Evolutionary conservation across 1,140 invertebrate genomes (phyloP), one percentile per base, ranked within the genome.

Genomic region (Bombus consobrinus): DNA sequence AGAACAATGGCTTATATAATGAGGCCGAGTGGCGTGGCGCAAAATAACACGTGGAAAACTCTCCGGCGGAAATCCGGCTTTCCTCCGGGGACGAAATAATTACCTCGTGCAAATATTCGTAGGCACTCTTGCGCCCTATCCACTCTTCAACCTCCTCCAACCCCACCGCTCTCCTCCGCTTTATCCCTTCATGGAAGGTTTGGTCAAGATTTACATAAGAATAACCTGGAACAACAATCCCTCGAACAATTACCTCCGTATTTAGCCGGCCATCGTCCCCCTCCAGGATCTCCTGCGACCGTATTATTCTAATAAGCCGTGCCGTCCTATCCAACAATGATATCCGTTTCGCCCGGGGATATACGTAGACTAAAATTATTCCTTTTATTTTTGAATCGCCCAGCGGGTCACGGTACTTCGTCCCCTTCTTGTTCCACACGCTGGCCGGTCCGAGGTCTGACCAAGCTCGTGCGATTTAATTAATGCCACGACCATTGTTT

Each of bases 181-280:
- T 75, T 75, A 74, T 72, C 83, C 41, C 79, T 83, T 89, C 88
- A 53, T 66, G 88, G 83, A 89, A 89, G 89, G 89, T 91, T 93
- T 91, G 94, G 93, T 94, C 92, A 93, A 94, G 94, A 94, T 94
- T 94, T 94, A 94, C 94, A 94, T 94, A 94, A 94, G 93, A 94
- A 94, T 94, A 94, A 92, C 91, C 88, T 94, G 90, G 90, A 94
- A 94, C 93, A 94, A 94, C 93, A 93, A 94, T 94, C 93, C 91
- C 90, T 92, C 89, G 92, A 92, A 94, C 92, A 94, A 94, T 94
- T 94, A 94, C 93, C 92, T 88, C 90, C 89, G 91, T 90, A 92
- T 93, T 93, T 92, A 91, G 87, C 87, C 78, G 88, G 77, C 87
- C 84, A 90, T 86, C 83, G 88, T 84, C 88, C 86, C 88, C 89